Base-by-base conservation (phyloP, 2,797 vertebrate genomes). In the Mus spretus region DNA sequence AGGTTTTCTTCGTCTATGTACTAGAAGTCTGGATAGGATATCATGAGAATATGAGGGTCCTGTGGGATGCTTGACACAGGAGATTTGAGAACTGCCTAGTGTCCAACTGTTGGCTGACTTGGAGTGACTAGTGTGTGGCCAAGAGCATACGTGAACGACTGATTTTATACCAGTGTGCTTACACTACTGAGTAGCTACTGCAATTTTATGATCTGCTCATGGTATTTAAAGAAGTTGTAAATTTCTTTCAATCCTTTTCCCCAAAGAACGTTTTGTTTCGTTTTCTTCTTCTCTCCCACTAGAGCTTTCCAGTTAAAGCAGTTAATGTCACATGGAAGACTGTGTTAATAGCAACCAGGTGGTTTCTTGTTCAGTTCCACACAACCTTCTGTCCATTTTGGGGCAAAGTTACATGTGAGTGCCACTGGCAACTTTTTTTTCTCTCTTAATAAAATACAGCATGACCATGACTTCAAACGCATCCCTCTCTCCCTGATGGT, bases 401-500 rank as follows among this genome's bases (percentile, higher is more conserved):
- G 93, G 31, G 20, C 31, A 37, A 67, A 83, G 37, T 81, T 78
- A 65, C 17, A 31, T 72, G 11, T 67, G 55, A 67, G 15, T 28
- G 14, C 8, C 19, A 22, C 55, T 85, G 34, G 77, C 11, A 31
- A 44, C 28, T 75, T 22, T 31, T 19, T 55, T 55, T 61, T 74
- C 44, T 59, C 80, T 34, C 26, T 78, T 28, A 81, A 28, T 55
- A 10, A 82, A 88, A 84, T 0, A 20, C n/a, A 67, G 11, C 5
- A 8, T 22, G 7, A n/a, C 0, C 13, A 0, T 22, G 14, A 13
- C 28, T 1, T 4, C 15, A 19, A 1, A 9, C 6, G 15, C 15
- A 11, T 17, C 3, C 61, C 24, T 37, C 13, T 80, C 57, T 37
- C 15, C 84, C 50, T 40, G 22, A 22, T 26, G 20, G 24, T 17